Evolutionary conservation across 2,888 invertebrate genomes (phyloP).

Genomic region (Drosophila picticornis): DNA sequence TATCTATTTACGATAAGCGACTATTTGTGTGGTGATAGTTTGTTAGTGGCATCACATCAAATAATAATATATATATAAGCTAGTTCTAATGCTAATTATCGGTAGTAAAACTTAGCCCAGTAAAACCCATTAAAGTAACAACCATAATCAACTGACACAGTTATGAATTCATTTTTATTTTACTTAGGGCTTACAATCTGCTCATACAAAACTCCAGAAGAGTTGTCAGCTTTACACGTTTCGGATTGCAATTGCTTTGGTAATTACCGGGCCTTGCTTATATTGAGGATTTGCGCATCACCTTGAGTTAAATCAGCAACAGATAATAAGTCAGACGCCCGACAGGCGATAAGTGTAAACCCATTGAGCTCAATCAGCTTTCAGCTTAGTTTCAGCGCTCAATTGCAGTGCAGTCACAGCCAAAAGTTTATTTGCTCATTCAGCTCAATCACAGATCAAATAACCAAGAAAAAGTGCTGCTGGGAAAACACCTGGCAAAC

Average conservation of each 20-base stretch:
- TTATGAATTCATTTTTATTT: too few relatives aligned
- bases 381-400: constrained; percentile 43
- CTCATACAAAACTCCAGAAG: not conserved
- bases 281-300: constrained; percentile 8
- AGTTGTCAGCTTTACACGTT: not conserved
- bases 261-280: not conserved
- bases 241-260: not conserved
- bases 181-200: too few relatives aligned
- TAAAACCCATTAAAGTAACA: not conserved
- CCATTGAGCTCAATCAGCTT: constrained; percentile 54
- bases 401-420: constrained; percentile 39
- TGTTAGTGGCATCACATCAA: not conserved
- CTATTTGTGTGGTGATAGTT: not conserved
- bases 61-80: not conserved
- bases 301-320: constrained; percentile 20
- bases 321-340: constrained; percentile 47
- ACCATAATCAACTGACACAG: not conserved
- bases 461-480: constrained; percentile 65
- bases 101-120: not conserved
- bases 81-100: not conserved
- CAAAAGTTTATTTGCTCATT: constrained; percentile 74
- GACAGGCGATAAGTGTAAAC: constrained; percentile 17
- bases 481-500: constrained; percentile 72
- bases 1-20: not conserved
- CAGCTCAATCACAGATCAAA: constrained; percentile 78